These are phyloP conservation scores for Drepanosiphum platanoidis DNA, from an alignment of 2,888 invertebrate genomes.

Conservation along the genomic window DNA sequence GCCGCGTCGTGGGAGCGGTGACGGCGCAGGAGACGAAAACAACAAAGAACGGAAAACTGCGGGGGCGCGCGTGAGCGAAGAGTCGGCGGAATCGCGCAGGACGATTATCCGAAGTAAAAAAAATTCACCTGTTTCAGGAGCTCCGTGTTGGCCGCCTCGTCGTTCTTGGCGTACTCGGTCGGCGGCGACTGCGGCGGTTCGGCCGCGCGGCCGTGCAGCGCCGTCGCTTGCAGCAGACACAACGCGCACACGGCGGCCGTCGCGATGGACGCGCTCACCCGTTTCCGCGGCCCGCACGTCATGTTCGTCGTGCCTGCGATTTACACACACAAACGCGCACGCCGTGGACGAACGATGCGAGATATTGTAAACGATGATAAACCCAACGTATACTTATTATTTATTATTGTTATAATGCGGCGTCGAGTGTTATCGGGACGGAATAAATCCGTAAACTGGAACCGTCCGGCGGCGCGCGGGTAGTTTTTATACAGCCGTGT, in stretches of 20 bases:
- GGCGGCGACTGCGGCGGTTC: not conserved
- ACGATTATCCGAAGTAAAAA: too few relatives aligned
- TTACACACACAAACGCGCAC: not conserved
- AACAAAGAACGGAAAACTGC: too few relatives aligned
- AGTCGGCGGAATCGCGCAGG: too few relatives aligned
- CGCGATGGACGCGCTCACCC: not conserved
- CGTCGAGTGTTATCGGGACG: not conserved
- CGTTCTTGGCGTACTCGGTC: not conserved
- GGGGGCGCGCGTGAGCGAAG: too few relatives aligned
- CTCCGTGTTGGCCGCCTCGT: slow-evolving; percentile 31
- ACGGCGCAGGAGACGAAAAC: too few relatives aligned
- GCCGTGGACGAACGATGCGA: not conserved
- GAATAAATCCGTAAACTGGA: slow-evolving; percentile 28
- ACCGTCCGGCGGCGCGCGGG: slow-evolving; percentile 27
- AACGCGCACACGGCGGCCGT: slow-evolving; percentile 38
- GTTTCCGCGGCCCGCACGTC: slow-evolving; percentile 11
- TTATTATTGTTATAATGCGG: not conserved
- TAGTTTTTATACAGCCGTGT: slow-evolving; percentile 57
- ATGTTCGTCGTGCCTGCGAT: not conserved
- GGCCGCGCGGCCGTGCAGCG: not conserved
- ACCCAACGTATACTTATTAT: not conserved
- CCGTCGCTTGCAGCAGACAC: slow-evolving; percentile 5
- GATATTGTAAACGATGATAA: not conserved
- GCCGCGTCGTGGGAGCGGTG: too few relatives aligned
- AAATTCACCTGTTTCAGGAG: slow-evolving; percentile 44